Evolutionary conservation across 23 tunicate genomes (phyloP).

Genomic region (Styela plicata): DNA sequence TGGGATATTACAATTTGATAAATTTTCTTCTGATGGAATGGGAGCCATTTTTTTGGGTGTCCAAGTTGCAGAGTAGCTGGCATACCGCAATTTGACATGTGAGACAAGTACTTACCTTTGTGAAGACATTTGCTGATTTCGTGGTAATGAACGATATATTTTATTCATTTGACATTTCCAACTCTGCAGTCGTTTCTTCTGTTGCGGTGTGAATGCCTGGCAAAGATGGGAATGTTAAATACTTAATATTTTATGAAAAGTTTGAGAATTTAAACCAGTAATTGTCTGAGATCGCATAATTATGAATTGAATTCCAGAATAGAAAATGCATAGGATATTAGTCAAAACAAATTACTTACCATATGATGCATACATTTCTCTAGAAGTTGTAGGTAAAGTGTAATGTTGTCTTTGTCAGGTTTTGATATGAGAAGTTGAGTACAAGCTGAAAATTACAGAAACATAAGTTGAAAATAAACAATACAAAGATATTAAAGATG

Average conservation of each 20-base stretch:
- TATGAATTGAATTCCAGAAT: too few relatives aligned
- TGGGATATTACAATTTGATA: too few relatives aligned
- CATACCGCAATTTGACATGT: too few relatives aligned
- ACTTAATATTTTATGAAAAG: too few relatives aligned
- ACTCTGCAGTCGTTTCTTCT: constrained; percentile 60
- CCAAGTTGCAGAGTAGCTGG: too few relatives aligned
- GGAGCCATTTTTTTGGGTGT: too few relatives aligned
- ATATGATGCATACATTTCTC: constrained; percentile 78
- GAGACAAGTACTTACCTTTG: constrained; percentile 45
- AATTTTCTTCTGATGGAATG: too few relatives aligned
- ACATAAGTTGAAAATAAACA: too few relatives aligned
- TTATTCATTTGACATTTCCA: constrained; percentile 80
- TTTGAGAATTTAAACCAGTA: too few relatives aligned
- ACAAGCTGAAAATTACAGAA: constrained; percentile 72
- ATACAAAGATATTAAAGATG: too few relatives aligned
- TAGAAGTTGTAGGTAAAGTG: constrained; percentile 62
- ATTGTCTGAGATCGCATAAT: too few relatives aligned
- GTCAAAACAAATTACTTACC: constrained; percentile 32
- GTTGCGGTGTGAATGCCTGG: constrained; percentile 84
- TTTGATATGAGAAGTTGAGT: constrained; percentile 80
- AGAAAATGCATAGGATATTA: not conserved
- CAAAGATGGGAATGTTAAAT: too few relatives aligned
- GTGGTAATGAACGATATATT: constrained; percentile 63
- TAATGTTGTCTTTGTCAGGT: constrained; percentile 83
- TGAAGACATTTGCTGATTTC: constrained; percentile 50